Percentiles rank a stretch among this genome's conserved stretches.
phyloP scores from a whole-genome alignment of 2,888 invertebrate genomes.

The Nomada goodeniana region DNA sequence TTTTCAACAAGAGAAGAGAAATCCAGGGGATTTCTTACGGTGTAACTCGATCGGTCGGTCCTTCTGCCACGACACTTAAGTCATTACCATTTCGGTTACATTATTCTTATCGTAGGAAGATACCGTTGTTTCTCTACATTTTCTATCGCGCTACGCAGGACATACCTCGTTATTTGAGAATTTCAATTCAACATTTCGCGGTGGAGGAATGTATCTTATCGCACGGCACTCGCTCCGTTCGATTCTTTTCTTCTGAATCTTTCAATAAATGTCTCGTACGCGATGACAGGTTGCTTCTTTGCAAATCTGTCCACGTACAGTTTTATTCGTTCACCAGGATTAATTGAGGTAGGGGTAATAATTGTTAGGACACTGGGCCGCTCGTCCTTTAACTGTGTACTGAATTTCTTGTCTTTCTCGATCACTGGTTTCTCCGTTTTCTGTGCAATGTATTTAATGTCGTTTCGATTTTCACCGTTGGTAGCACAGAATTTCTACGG shows the following conservation, averaged over 20 bases:
- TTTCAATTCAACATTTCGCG: not conserved
- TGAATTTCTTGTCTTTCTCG: not conserved
- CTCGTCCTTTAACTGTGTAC: not conserved
- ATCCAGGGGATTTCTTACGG: slow-evolving; percentile 38
- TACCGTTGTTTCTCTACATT: not conserved
- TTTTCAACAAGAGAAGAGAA: slow-evolving; percentile 29
- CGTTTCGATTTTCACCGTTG: not conserved
- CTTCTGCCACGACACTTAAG: slow-evolving; percentile 31
- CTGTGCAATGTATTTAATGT: not conserved
- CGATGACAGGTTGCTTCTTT: not conserved
- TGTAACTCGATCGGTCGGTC: slow-evolving; percentile 57
- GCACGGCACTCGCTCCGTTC: not conserved
- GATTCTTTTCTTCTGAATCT: not conserved
- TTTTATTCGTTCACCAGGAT: too few relatives aligned
- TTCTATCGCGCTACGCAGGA: not conserved
- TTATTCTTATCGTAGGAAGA: not conserved
- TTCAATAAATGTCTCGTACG: not conserved
- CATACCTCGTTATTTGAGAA: not conserved
- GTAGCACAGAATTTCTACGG: too few relatives aligned
- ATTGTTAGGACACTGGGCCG: not conserved
- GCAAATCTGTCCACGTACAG: too few relatives aligned
- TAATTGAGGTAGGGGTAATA: not conserved
- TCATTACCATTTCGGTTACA: slow-evolving; percentile 9
- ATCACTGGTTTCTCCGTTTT: not conserved
- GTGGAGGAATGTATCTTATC: not conserved